phyloP scores from a whole-genome alignment of 2,888 invertebrate genomes.

The Protonemura montana region DNA sequence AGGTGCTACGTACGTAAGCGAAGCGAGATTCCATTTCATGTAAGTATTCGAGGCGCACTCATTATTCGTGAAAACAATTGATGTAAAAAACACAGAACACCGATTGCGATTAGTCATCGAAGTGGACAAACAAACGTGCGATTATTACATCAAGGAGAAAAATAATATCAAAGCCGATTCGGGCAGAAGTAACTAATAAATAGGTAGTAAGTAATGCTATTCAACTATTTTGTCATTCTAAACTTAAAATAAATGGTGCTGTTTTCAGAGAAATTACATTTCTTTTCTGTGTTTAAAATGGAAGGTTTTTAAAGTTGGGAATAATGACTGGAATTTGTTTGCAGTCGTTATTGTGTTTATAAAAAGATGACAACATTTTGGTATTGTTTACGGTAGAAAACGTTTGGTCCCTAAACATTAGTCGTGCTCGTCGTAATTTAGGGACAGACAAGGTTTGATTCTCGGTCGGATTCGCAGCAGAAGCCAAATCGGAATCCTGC shows the following conservation, averaged over 20 bases:
- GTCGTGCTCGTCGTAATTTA: background rate
- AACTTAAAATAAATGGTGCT: background rate
- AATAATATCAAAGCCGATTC: background rate
- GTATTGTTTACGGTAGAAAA: background rate
- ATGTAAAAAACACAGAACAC: background rate
- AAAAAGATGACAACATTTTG: background rate
- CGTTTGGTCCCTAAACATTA: background rate
- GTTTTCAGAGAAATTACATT: background rate
- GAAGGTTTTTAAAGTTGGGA: no score
- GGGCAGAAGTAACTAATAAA: background rate
- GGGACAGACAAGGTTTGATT: background rate
- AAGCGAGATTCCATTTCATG: background rate
- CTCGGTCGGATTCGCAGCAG: no score
- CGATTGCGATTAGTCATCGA: background rate
- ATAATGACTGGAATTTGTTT: no score
- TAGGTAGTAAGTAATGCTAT: background rate
- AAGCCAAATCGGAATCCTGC: background rate
- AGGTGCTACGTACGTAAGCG: background rate
- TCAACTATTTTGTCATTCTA: background rate
- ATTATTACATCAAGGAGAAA: background rate
- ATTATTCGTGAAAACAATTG: background rate
- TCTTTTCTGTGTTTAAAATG: background rate
- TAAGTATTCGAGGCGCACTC: background rate
- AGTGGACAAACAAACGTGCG: background rate
- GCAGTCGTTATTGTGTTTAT: background rate